Conservation (phyloP, 1,140 invertebrate species). For the Psilanteris sp. region DNA sequence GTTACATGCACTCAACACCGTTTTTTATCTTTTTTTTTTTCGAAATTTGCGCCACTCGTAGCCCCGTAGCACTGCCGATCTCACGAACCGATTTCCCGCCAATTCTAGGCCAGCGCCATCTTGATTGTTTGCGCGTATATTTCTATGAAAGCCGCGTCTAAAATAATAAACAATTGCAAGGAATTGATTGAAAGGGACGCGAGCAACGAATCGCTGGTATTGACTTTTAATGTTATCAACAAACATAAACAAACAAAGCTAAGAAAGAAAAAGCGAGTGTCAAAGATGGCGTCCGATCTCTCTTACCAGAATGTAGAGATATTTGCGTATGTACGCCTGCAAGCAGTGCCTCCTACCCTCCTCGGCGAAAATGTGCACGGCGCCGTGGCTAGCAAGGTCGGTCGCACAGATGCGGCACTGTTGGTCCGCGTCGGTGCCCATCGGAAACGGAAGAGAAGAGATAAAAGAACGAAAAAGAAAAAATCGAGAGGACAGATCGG, state of each 20-base stretch:
- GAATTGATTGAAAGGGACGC: neutral
- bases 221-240: too few relatives aligned
- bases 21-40: too few relatives aligned
- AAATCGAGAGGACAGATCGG: too few relatives aligned
- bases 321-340: conserved; percentile 81
- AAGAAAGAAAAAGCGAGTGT: neutral
- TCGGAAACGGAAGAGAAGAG: too few relatives aligned
- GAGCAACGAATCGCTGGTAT: too few relatives aligned
- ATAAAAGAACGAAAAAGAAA: too few relatives aligned
- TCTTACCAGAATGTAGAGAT: conserved; percentile 81
- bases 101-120: neutral
- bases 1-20: too few relatives aligned
- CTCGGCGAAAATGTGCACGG: conserved; percentile 80
- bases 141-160: too few relatives aligned
- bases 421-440: too few relatives aligned
- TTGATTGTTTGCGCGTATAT: neutral
- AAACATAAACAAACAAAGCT: too few relatives aligned
- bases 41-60: too few relatives aligned
- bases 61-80: conserved; percentile 9
- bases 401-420: conserved; percentile 81
- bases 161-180: neutral
- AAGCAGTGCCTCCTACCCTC: conserved; percentile 79
- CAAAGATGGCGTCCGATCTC: conserved; percentile 53
- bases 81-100: conserved; percentile 29
- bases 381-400: conserved; percentile 71